Evolutionary conservation across 1,140 invertebrate genomes (phyloP).

Genomic region (Drosophila nigrodunni): DNA sequence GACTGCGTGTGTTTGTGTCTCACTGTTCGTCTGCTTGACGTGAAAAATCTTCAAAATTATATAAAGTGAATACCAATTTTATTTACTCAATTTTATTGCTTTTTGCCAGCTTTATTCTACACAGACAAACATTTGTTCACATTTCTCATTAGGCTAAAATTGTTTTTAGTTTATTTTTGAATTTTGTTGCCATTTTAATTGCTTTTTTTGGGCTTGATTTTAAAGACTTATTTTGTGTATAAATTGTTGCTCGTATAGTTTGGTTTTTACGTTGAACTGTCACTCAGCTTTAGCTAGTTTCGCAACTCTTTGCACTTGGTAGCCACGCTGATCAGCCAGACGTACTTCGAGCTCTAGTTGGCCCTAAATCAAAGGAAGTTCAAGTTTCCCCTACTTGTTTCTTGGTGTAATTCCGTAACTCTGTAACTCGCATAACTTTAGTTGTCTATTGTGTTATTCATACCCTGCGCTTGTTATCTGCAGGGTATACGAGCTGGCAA

Average conservation of each 20-base stretch:
- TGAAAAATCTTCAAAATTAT: conserved; percentile 82
- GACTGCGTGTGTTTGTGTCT: conserved; percentile 8
- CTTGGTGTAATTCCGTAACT: background rate
- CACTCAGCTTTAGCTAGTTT: too few relatives aligned
- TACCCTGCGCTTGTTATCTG: background rate
- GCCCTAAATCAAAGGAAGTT: too few relatives aligned
- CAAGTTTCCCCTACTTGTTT: background rate
- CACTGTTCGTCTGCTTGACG: conserved; percentile 55
- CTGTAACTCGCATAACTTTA: background rate
- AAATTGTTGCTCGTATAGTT: too few relatives aligned
- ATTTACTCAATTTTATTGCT: conserved; percentile 76
- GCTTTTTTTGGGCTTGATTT: background rate
- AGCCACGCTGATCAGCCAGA: too few relatives aligned
- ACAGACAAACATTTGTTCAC: conserved; percentile 59
- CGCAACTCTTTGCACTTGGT: too few relatives aligned
- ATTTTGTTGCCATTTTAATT: conserved; percentile 26
- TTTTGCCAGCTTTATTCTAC: conserved; percentile 37
- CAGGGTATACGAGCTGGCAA: conserved; percentile 16
- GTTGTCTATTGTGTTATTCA: background rate
- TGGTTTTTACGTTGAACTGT: too few relatives aligned
- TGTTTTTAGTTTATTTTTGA: conserved; percentile 21
- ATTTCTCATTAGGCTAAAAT: conserved; percentile 43
- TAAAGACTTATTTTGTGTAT: background rate
- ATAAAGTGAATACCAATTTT: conserved; percentile 83
- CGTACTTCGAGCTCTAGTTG: too few relatives aligned